Evolutionary conservation across 2,113 vertebrate species (phyloP).

Genomic region (Silurus meridionalis): DNA sequence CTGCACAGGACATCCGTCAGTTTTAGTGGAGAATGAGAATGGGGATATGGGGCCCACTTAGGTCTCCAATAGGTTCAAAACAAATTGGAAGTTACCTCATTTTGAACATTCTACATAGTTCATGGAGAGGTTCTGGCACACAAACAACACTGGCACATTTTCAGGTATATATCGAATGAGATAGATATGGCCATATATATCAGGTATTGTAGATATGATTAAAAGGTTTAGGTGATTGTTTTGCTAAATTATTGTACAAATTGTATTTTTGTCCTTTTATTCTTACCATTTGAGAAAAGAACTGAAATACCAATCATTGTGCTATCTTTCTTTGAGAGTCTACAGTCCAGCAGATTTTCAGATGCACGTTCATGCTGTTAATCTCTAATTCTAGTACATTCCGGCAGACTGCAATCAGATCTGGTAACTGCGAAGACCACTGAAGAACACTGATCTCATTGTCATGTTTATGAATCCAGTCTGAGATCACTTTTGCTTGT

Average conservation of each 20-base stretch:
- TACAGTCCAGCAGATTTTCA: background rate
- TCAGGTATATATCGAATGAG: background rate
- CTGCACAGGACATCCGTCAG: conserved; percentile 75
- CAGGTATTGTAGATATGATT: background rate
- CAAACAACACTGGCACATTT: conserved; percentile 1
- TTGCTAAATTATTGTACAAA: background rate
- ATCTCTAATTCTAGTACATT: background rate
- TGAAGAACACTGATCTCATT: background rate
- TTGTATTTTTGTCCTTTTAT: background rate
- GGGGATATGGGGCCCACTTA: conserved; percentile 42
- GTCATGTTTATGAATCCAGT: background rate
- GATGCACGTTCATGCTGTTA: background rate
- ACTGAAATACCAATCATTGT: background rate
- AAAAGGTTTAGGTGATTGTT: background rate
- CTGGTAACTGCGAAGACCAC: background rate
- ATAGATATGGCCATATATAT: background rate
- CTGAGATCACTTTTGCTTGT: background rate
- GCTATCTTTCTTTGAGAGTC: background rate
- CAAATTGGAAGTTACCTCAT: conserved; percentile 68
- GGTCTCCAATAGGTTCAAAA: conserved; percentile 61
- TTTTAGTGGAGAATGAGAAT: conserved; percentile 55
- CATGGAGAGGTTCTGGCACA: conserved; percentile 38
- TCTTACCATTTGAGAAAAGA: background rate
- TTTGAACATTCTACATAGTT: conserved; percentile 36
- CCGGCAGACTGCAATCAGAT: background rate